Percentiles rank a stretch among this genome's conserved stretches.
These are phyloP conservation scores for Tyria jacobaeae DNA, from an alignment of 2,888 invertebrate genomes.

Conservation along the genomic window DNA sequence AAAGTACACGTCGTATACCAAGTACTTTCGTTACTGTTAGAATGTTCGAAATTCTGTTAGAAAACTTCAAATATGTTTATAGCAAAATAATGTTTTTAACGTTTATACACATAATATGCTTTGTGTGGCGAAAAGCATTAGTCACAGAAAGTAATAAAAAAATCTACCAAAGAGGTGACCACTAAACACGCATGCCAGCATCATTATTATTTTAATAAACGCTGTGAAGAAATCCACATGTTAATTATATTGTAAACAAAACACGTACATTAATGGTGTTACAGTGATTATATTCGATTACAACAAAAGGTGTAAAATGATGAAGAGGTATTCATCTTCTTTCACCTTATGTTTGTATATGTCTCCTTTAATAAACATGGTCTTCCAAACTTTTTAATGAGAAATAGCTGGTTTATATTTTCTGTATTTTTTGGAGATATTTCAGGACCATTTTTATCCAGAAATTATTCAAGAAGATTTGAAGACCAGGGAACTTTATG, in stretches of 20 bases:
- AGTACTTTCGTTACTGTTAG: too few species aligned
- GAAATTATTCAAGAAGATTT: too few species aligned
- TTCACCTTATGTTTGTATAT: too few species aligned
- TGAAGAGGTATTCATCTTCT: too few species aligned
- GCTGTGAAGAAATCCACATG: constrained; percentile 13
- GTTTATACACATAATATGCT: not conserved
- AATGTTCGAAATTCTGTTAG: too few species aligned
- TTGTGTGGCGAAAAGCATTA: not conserved
- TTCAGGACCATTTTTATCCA: too few species aligned
- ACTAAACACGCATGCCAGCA: not conserved
- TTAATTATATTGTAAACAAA: not conserved
- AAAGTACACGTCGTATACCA: too few species aligned
- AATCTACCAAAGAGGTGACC: not conserved
- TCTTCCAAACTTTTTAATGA: not conserved
- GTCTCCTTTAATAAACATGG: not conserved
- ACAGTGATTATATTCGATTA: not conserved
- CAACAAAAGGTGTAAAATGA: not conserved
- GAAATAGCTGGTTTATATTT: not conserved
- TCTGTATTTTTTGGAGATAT: too few species aligned
- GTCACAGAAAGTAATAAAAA: not conserved
- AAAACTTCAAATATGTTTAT: too few species aligned
- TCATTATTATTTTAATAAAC: constrained; percentile 18
- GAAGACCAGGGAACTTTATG: too few species aligned
- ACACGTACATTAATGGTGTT: not conserved
- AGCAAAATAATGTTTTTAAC: too few species aligned